Percentiles rank a stretch among this genome's conserved stretches.
These are phyloP conservation scores for Nibea albiflora DNA, from an alignment of 2,113 vertebrate species.

Conservation along the genomic window DNA sequence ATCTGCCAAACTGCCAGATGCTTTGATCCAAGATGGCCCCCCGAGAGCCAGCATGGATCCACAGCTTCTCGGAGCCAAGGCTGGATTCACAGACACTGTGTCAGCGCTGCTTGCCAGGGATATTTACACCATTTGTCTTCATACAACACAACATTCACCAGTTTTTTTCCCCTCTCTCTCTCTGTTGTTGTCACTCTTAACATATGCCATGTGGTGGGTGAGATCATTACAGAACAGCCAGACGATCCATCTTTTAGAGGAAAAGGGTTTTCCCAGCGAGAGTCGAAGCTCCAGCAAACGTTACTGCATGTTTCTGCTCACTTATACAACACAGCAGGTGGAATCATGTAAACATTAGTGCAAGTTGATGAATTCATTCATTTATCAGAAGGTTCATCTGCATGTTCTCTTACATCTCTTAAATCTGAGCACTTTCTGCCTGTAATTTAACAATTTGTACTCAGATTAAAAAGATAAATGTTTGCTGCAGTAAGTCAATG, in stretches of 20 bases:
- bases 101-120: constrained; percentile 68
- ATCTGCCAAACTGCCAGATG: constrained; percentile 77
- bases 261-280: not conserved
- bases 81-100: constrained; percentile 68
- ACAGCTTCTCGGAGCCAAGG: constrained; percentile 65
- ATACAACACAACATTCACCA: constrained; percentile 58
- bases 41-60: constrained; percentile 75
- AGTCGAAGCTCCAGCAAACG: constrained; percentile 2
- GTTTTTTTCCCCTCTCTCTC: constrained; percentile 4
- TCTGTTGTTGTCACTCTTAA: constrained; percentile 49
- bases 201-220: constrained; percentile 31
- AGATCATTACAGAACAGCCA: not conserved
- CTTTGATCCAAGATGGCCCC: constrained; percentile 80
- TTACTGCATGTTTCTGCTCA: not conserved
- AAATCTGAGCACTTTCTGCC: too few relatives aligned
- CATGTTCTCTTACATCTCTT: too few relatives aligned
- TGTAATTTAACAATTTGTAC: too few relatives aligned
- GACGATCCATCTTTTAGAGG: constrained; percentile 1
- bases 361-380: not conserved
- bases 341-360: not conserved
- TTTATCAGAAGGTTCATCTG: too few relatives aligned
- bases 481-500: too few relatives aligned
- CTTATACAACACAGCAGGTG: too few relatives aligned
- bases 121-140: constrained; percentile 78
- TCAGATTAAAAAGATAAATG: too few relatives aligned